A percentile compares a stretch with the other conserved stretches of the same genome.
Conservation (phyloP, 2,113 vertebrate genomes). For the Cercocebus atys region DNA sequence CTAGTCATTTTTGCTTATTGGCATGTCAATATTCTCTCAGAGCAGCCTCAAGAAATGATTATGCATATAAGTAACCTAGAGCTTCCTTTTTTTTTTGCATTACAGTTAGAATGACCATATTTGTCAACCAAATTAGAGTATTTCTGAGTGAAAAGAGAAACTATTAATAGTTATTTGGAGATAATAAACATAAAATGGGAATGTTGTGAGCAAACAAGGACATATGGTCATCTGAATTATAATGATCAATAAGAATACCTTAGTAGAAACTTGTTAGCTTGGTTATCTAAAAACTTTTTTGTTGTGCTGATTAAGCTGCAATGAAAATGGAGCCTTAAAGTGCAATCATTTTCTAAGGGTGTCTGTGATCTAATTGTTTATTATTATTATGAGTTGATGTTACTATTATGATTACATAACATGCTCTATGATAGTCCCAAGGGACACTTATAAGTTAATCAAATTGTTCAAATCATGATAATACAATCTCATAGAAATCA, state of each 20-base stretch:
- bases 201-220: background rate
- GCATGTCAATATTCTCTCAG: background rate
- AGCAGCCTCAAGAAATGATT: background rate
- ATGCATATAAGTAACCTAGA: background rate
- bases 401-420: background rate
- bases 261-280: background rate
- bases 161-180: background rate
- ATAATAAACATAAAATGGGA: conserved; percentile 13
- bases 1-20: background rate
- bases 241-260: background rate
- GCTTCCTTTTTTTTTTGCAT: background rate
- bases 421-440: background rate
- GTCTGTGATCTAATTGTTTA: background rate
- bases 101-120: background rate
- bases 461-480: background rate
- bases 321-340: conserved; percentile 12
- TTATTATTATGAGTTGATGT: background rate
- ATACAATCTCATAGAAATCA: background rate
- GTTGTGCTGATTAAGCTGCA: background rate
- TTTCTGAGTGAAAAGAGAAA: background rate
- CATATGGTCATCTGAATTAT: background rate
- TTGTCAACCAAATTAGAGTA: background rate
- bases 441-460: background rate
- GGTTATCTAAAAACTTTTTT: background rate
- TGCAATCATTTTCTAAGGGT: background rate